Evolutionary conservation across 1,140 invertebrate species (phyloP), one percentile per base, ranked within the genome.

Genomic region (Atopsyche davidsoni): DNA sequence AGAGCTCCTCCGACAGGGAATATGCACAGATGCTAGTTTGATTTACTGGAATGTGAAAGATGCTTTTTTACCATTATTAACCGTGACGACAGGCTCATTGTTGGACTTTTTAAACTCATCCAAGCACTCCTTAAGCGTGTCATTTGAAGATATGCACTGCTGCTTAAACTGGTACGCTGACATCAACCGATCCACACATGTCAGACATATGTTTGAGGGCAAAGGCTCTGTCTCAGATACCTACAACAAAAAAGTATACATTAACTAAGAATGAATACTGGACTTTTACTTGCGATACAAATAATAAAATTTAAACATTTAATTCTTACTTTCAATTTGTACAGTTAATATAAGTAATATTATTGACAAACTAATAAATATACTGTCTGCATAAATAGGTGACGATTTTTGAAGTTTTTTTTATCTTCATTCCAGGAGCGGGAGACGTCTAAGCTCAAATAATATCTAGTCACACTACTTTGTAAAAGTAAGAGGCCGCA

Each of bases 161-260:
- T 72, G 67, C 47, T 68, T 72, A 49, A 74, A 74, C 51, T 72
- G 66, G 59, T 69, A 72, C n/a, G 72, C 67, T 46, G 61, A 70
- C 46, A 70, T 70, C 50, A 74, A 59, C n/a, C 65, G 62, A 58
- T 74, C 72, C 21, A 72, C 70, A 46, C 72, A 74, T 58, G 64
- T 67, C 47, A 74, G 50, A 54, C 72, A 74, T 51, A 74, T 74
- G 34, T 72, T 64, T 44, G 70, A 72, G 39, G 72, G 72, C 49
- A 74, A 60, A 42, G 64, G 62, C 57, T 74, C 72, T 48, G 64
- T 67, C 64, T 69, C 70, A 7, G 53, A 55, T 42, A 74, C 66
- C 72, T 74, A 60, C 63, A 69, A 63, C 18, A n/a, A 47, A n/a
- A n/a, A n/a, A n/a, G n/a, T n/a, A 49, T 34, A 41, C n/a, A 22